A percentile compares a stretch with the other conserved stretches of the same genome.
phyloP scores from a whole-genome alignment of 1,140 invertebrate species.

The Zelostemma sp. region DNA sequence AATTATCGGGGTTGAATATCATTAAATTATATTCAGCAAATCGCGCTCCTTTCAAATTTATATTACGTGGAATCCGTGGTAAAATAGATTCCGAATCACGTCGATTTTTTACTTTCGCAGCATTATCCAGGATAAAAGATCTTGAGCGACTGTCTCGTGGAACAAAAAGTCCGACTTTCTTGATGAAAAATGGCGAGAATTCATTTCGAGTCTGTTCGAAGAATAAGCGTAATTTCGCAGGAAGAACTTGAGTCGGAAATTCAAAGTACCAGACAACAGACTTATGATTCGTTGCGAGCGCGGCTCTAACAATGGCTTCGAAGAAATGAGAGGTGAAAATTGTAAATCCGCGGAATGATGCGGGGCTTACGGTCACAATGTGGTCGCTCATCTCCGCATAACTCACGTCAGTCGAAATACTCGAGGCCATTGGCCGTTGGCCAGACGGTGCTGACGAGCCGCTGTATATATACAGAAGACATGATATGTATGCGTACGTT shows the following conservation, averaged over 20 bases:
- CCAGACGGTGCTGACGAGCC: constrained; percentile 44
- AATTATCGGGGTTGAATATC: too few species aligned
- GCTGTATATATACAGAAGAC: constrained; percentile 18
- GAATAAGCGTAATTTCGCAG: background rate
- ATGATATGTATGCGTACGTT: too few species aligned
- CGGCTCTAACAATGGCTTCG: constrained; percentile 15
- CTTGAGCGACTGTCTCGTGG: too few species aligned
- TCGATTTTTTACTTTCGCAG: too few species aligned
- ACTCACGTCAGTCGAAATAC: constrained; percentile 39
- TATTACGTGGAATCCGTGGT: too few species aligned
- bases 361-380: constrained; percentile 6
- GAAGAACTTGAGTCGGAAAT: background rate
- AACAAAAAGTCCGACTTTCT: too few species aligned
- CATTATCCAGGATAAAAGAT: too few species aligned
- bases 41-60: too few species aligned
- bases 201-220: background rate
- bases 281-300: constrained; percentile 3
- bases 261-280: background rate
- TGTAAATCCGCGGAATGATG: constrained; percentile 15
- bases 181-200: too few species aligned
- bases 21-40: too few species aligned
- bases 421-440: constrained; percentile 46
- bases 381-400: constrained; percentile 21
- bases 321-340: constrained; percentile 35
- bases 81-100: too few species aligned